Percentiles rank a stretch among this genome's conserved stretches.
Evolutionary conservation across 2,113 vertebrate genomes (phyloP).

Genomic region (Hippoglossus stenolepis): DNA sequence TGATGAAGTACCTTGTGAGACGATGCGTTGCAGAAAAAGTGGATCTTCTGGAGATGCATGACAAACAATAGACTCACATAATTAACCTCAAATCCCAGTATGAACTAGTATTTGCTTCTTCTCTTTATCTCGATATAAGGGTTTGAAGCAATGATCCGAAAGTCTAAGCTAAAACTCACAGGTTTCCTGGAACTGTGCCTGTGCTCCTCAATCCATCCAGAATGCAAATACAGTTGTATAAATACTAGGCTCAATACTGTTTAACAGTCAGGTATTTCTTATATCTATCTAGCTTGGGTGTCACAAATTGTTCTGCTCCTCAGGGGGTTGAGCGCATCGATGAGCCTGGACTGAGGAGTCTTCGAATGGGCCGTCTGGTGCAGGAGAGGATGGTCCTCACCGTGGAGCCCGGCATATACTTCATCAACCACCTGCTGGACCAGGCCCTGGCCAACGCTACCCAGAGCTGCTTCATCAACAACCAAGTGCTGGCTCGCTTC

Average conservation of each 20-base stretch:
- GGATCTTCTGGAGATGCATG: background rate
- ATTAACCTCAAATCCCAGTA: background rate
- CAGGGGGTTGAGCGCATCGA: slow-evolving; percentile 89
- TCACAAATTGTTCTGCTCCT: background rate
- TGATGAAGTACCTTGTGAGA: too few species aligned
- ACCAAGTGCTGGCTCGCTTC: slow-evolving; percentile 86
- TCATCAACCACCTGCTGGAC: slow-evolving; percentile 92
- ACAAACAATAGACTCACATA: background rate
- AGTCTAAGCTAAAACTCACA: background rate
- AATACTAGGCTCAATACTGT: background rate
- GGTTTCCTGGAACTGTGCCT: background rate
- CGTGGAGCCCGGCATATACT: slow-evolving; percentile 95
- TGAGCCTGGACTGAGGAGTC: slow-evolving; percentile 88
- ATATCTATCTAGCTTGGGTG: background rate
- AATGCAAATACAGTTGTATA: too few species aligned
- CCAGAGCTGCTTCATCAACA: slow-evolving; percentile 90
- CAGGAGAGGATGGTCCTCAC: slow-evolving; percentile 94
- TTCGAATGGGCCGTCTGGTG: slow-evolving; percentile 89
- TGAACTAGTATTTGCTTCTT: background rate
- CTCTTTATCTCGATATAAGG: background rate
- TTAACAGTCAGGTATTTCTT: background rate
- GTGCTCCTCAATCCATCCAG: background rate
- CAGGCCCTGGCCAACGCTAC: slow-evolving; percentile 85
- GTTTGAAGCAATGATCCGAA: background rate
- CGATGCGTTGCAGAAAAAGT: background rate